phyloP scores from a whole-genome alignment of 2,113 vertebrate genomes.

The Phalacrocorax pelagicus region DNA sequence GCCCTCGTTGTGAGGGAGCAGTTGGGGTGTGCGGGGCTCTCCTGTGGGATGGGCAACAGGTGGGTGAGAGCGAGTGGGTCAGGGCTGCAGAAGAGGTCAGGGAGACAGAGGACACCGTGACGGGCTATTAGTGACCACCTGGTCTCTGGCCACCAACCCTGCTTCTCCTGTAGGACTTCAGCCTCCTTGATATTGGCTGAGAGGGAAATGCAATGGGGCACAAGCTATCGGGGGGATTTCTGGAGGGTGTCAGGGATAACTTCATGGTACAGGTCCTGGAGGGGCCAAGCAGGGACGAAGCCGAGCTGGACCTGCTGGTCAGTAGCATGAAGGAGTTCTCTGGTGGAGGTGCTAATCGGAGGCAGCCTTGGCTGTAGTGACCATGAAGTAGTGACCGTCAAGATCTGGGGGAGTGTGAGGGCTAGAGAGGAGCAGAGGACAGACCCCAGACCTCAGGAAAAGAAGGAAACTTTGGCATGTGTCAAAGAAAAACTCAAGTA shows the following conservation, averaged over 20 bases:
- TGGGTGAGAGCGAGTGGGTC: neutral
- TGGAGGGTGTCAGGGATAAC: neutral
- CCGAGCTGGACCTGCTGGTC: neutral
- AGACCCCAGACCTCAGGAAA: neutral
- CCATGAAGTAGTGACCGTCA: neutral
- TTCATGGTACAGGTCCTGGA: neutral
- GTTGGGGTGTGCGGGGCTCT: neutral
- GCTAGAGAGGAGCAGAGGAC: neutral
- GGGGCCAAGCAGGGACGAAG: neutral
- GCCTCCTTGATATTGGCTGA: fast-evolving
- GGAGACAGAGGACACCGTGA: neutral
- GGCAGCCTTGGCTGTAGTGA: neutral
- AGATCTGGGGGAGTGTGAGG: neutral
- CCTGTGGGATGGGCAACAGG: fast-evolving
- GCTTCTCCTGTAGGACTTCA: neutral
- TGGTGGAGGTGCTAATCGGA: neutral
- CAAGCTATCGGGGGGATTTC: fast-evolving
- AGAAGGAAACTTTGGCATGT: neutral
- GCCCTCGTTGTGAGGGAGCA: neutral
- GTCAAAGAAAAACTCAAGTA: neutral
- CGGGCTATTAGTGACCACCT: neutral
- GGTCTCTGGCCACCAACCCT: neutral
- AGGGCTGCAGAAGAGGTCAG: neutral
- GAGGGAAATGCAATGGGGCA: neutral
- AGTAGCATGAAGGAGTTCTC: neutral